Base-by-base conservation (phyloP, 2,113 vertebrate genomes). In the Etheostoma spectabile region DNA sequence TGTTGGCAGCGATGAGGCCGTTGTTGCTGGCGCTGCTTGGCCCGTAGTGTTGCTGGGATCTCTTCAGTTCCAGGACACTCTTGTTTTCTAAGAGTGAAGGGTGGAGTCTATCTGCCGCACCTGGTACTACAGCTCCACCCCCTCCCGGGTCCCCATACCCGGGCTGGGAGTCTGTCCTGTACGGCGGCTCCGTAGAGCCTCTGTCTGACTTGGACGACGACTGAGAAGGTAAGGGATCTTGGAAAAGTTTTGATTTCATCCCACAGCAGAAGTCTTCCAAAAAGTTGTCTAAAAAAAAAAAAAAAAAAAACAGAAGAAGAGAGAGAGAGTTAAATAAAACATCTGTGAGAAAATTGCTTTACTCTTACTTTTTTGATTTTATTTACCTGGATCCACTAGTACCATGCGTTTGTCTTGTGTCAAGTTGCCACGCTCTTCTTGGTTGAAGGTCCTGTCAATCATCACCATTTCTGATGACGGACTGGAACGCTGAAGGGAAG, bases 391-490 rank as follows among this genome's bases (percentile, higher is more conserved):
- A 94, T 99, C 97, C 75, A 99, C 96, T 21, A 98, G 95, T 53
- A 97, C 94, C 94, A 95, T 96, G 48, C 98, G 96, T 90, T 98
- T 99, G 94, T 99, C 98, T 73, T 97, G 96, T 8, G 97, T 98
- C 84, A 99, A 93, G 86, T 95, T 95, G 42, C 95, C 95, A 79
- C 97, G 96, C 87, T 99, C 98, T 76, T 99, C 98, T 83, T 99
- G 98, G 94, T 99, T 99, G 93, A 99, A 99, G 90, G 98, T 98
- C 83, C 98, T 95, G 77, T 99, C 97, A 27, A 99, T 98, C 98
- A 99, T 99, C 82, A 99, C 98, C 95, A 97, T 97, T 93, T 99
- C 98, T 42, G 98, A 98, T 22, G 98, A 99, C 15, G 98, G 98
- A 86, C 96, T 97, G 83, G 95, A 96, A 69, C 96, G 96, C 98